Base-by-base conservation (phyloP, 2,888 invertebrate genomes). In the Mamestra brassicae region DNA sequence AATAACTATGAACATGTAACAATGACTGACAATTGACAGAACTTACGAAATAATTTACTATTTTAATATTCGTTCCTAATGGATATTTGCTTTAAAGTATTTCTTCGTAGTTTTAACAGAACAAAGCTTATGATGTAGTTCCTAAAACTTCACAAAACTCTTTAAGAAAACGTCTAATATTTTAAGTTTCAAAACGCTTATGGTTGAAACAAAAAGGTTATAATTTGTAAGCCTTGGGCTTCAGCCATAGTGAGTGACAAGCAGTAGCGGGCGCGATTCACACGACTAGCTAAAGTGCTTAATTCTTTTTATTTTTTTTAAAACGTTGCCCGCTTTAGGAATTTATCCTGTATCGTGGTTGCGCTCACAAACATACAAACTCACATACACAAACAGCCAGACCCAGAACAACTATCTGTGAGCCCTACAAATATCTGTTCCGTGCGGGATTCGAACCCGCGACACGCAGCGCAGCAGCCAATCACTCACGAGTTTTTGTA, bases 151-250 rank as follows among this genome's bases (percentile, higher is more conserved):
- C 6, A n/a, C 45, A 50, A 54, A 72, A 61, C 26, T 64, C 62
- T 74, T 84, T 70, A 74, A 69, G 38, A 57, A 69, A 54, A 74
- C 17, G 70, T 74, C 81, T 54, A 81, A 84, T 84, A 81, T 74
- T 84, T 81, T 70, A 63, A 52, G 50, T 54, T 70, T 64, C 38
- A 57, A 57, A 54, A 66, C 64, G 47, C 65, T 36, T 58, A 66
- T 38, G n/a, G 47, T 54, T 17, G 13, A 65, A 62, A 71, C 58
- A 81, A 66, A 81, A 81, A 72, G 68, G 57, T 42, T 57, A 64
- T 81, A 81, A 85, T 84, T 76, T 76, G 71, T 62, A 38, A 72
- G 36, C 57, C 62, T 64, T 74, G 34, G n/a, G 75, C 17, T 17
- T 42, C 57, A 52, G 3, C n/a, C 52, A 60, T 7, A 47, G 13